Evolutionary conservation across 2,888 invertebrate species (phyloP).

Genomic region (Lydus trimaculatus): DNA sequence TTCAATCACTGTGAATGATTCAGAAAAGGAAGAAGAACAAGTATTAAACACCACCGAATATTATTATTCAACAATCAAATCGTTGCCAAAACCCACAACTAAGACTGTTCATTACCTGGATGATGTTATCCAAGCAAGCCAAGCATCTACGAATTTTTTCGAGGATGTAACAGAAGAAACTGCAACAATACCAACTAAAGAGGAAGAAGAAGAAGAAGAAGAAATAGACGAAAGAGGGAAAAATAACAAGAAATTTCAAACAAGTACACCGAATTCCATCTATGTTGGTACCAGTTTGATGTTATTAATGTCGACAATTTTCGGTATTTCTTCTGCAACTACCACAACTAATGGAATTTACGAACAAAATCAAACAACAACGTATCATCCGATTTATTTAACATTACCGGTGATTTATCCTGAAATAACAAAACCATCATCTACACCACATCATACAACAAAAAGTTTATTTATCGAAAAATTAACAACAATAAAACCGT

Average conservation of each 20-base stretch:
- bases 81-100: not conserved
- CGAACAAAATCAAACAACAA: conserved; percentile 9
- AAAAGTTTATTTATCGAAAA: not conserved
- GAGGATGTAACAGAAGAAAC: not conserved
- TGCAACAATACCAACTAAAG: not conserved
- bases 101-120: not conserved
- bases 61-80: not conserved
- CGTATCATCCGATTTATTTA: conserved; percentile 21
- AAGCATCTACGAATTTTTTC: not conserved
- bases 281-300: conserved; percentile 21
- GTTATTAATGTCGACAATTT: conserved; percentile 22
- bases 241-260: not conserved
- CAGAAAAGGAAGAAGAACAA: no score
- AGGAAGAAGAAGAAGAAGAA: no score
- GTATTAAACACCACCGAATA: not conserved
- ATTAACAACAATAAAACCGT: not conserved
- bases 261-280: conserved; percentile 8
- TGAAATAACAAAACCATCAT: not conserved
- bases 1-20: no score
- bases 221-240: not conserved
- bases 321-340: conserved; percentile 12
- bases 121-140: not conserved
- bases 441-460: not conserved
- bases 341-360: conserved; percentile 4
- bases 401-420: conserved; percentile 22